Evolutionary conservation across 2,797 vertebrate genomes (phyloP), one percentile per base, ranked within the genome.

Genomic region (Fistularia tabacaria): DNA sequence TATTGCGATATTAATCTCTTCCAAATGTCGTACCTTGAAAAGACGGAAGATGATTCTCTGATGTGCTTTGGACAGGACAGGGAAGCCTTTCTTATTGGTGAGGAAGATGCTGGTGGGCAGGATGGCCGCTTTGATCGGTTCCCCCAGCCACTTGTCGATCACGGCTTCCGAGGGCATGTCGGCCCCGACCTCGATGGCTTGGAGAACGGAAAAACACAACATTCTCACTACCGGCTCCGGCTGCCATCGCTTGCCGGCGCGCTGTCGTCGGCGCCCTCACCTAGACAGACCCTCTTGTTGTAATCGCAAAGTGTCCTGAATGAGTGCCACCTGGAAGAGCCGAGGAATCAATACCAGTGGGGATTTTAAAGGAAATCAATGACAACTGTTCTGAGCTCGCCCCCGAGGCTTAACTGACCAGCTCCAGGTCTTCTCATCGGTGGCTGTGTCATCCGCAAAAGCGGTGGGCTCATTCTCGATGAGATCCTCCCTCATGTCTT

Each of bases 31-130:
- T 79, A 95, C 95, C 93, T 96, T 97, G 62, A 97, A 95, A 15
- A 97, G 93, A 43, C 93, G 90, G 79, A 95, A 94, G 81, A 97
- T 90, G 40, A 97, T 85, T 51, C 88, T 87, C 82, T 97, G 95
- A 71, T 97, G 95, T 56, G 91, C 85, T 84, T 96, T 96, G 1
- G 95, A 95, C 55, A 97, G 83, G 51, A 97, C 95, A 7, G 95
- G 95, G 76, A 96, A 97, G 39, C 95, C 95, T 75, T 95, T 96
- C 82, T 96, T 97, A 85, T 97, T 97, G 48, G 95, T 96, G 38
- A 96, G 82, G 78, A 97, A 97, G 85, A 96, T 92, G 85, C 79
- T 94, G 62, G 95, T 97, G 53, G 94, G 93, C 9, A 97, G 89
- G 66, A 96, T 85, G 51, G 94, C 95, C 53, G 95, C 93, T 88